Evolutionary conservation across 2,888 invertebrate species (phyloP), one percentile per base, ranked within the genome.

Genomic region (Drosophila prostipennis): DNA sequence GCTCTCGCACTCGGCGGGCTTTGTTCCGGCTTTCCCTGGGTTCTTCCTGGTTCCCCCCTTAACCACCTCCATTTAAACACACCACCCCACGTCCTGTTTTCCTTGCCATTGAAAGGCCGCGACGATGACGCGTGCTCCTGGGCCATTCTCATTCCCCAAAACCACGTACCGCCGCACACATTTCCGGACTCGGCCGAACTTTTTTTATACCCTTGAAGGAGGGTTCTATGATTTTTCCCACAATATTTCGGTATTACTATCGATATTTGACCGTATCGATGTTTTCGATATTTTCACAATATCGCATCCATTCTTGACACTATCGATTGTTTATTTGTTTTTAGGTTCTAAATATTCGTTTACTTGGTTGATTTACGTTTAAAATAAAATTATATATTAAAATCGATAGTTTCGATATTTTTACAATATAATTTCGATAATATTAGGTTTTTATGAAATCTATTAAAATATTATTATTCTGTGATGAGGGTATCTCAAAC

Each of bases 11-110:
- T 72, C 63, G 77, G 74, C 76, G 72, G 68, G 74, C 72, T 63
- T 63, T 72, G 80, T 82, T 82, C 73, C 80, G 77, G 75, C 80
- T 67, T 57, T 37, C 68, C 78, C 77, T 77, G 76, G 72, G 76
- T 67, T 69, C 74, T 57, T 74, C 56, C 39, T 53, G 39, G n/a
- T 13, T 32, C 19, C 54, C 49, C 49, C 26, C 49, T 64, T 54
- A n/a, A 16, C 45, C 70, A 23, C 14, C 42, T 19, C 19, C 45
- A 39, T 39, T 1, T 0, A 34, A 34, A 19, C 26, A 6, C 42
- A 6, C 37, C 26, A 7, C 29, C 14, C 19, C 34, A 53, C 26
- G 59, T 65, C 46, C 53, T 63, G 64, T 19, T 48, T 55, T 42
- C 55, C 42, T 48, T 67, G 54, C 48, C 67, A 55, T 68, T 69